Evolutionary conservation across 2,113 vertebrate species (phyloP).

Genomic region (Steatornis caripensis): DNA sequence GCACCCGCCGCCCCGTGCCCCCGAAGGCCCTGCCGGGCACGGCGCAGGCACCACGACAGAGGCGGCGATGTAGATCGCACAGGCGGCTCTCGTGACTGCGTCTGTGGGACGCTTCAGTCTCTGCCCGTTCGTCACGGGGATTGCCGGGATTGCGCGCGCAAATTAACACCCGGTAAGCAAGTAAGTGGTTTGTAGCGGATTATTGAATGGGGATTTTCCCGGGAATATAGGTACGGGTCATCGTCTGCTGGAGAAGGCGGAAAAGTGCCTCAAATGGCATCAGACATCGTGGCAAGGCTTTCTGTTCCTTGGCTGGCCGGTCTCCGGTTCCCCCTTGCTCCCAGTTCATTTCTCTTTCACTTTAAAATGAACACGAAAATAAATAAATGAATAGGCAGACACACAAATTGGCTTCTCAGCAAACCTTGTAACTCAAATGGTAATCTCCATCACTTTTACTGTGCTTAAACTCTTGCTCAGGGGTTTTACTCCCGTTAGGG

Average conservation of each 20-base stretch:
- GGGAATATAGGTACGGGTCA: background rate
- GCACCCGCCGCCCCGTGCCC: accelerated
- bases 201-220: background rate
- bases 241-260: background rate
- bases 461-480: background rate
- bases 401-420: background rate
- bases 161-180: too few species aligned
- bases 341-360: background rate
- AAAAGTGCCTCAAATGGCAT: background rate
- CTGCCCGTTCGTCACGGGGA: background rate
- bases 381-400: background rate
- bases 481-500: background rate
- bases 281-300: background rate
- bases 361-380: background rate
- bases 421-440: background rate
- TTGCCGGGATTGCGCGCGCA: background rate
- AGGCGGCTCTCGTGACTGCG: accelerated
- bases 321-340: background rate
- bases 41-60: accelerated
- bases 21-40: background rate
- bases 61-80: accelerated
- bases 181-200: background rate
- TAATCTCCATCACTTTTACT: background rate
- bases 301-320: background rate
- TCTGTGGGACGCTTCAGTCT: accelerated